Base-by-base conservation (phyloP, 2,113 vertebrate species). In the Hyperopisus bebe region DNA sequence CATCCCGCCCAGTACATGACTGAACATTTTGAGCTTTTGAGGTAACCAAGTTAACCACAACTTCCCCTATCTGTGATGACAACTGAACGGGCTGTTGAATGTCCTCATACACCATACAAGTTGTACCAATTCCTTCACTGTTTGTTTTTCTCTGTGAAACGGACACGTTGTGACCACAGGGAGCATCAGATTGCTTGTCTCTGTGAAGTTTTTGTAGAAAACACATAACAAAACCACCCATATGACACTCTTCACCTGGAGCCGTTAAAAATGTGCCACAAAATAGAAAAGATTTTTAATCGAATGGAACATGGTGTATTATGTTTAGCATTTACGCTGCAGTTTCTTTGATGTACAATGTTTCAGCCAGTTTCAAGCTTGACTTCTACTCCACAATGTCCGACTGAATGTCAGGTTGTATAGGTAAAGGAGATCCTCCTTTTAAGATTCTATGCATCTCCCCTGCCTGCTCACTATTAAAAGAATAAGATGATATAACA, bases 1-100 rank as follows among this genome's bases (percentile, higher is more conserved):
- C 93, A 94, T 93, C 93, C 91, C 90, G 58, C 88, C 90, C 91
- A 77, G 46, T 31, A 44, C 55, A 13, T 53, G 86, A 82, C 94
- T 91, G 86, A 93, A 86, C 89, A 91, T 70, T 91, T 90, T n/a
- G 35, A 48, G 35, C 86, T 31, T 83, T 89, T 92, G 88, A 93
- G 86, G 91, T 92, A 90, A 93, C 62, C 50, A 50, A 82, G 51
- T 44, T 24, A 80, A 93, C 91, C 91, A 8, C 92, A 93, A 89
- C 92, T 92, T 93, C 92, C 91, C 62, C 31, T 88, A 91, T 89
- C 31, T 88, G 31, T 13, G 88, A 89, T 90, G 42, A 46, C 84
- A 91, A 90, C 84, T 15, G 5, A 90, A 31, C 31, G 8, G 39
- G 21, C 88, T 92, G 80, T 53, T 35, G 19, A 89, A 91, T 80